Evolutionary conservation across 2,888 invertebrate species (phyloP), one percentile per base, ranked within the genome.

Genomic region (Trisateles emortualis): DNA sequence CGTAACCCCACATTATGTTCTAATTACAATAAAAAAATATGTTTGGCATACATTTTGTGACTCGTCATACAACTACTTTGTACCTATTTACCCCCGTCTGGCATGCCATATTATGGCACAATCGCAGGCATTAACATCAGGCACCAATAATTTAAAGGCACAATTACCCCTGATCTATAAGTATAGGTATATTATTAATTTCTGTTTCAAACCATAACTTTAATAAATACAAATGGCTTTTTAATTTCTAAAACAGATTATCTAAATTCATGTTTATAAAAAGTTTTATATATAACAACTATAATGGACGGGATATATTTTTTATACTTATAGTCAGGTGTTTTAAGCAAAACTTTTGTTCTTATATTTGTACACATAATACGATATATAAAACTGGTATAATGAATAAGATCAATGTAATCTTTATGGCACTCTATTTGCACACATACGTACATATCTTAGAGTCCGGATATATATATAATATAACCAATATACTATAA

Each of bases 31-130:
- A 83, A 78, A 80, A 80, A 79, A 81, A 73, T 85, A 82, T 83
- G 91, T 92, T 92, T 92, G 92, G 91, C 89, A 91, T 92, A 82
- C 87, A 81, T 85, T 90, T 92, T 92, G 92, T 92, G 92, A 92
- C 92, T 90, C 81, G 76, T 77, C 83, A 85, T 86, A 84, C 79
- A 81, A 78, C 84, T 87, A 88, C 79, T 85, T 88, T 88, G 88
- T 88, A 88, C 89, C 86, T 83, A 81, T 65, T 79, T 71, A 72
- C 61, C 74, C 64, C 68, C 68, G 53, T 66, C 63, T 72, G 57
- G 59, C 70, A 74, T 82, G 86, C 86, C 87, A 70, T 52, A 54
- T n/a, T 86, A 87, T 87, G 87, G 87, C 87, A 87, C 87, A 74
- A 54, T 70, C 72, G 74, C 74, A 76, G 75, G 76, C 75, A 72